These are phyloP conservation scores for Beroe ovata DNA, from an alignment of 37 sponge, comb jelly and placozoan species.

Conservation along the genomic window DNA sequence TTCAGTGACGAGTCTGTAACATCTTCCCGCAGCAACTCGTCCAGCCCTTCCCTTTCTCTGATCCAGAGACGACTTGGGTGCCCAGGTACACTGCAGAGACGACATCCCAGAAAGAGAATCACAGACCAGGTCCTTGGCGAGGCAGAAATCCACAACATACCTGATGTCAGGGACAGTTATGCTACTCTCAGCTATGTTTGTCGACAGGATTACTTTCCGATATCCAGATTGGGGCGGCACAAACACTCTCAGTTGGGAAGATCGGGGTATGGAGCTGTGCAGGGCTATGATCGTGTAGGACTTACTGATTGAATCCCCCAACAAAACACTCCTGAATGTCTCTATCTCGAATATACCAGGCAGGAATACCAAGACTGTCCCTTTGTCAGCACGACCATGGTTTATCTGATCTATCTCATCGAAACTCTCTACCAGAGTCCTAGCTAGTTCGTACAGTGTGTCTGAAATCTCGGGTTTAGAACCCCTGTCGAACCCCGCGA, in stretches of 20 bases:
- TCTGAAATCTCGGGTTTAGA: background rate
- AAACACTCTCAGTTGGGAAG: conserved; percentile 16
- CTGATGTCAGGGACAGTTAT: conserved; percentile 95
- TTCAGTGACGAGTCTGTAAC: conserved; percentile 81
- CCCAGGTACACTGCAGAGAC: conserved; percentile 78
- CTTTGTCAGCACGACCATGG: conserved; percentile 45
- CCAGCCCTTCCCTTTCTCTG: conserved; percentile 95
- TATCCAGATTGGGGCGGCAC: background rate
- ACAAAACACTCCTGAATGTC: conserved; percentile 70
- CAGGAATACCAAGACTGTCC: conserved; percentile 89
- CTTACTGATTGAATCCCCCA: conserved; percentile 6
- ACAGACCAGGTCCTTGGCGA: conserved; percentile 86
- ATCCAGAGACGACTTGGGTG: conserved; percentile 82
- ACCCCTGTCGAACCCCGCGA: background rate
- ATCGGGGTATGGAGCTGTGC: conserved; percentile 28
- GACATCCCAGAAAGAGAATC: conserved; percentile 80
- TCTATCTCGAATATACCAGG: conserved; percentile 90
- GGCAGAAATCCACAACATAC: conserved; percentile 97
- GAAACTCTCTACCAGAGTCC: conserved; percentile 6
- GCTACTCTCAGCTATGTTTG: conserved; percentile 97
- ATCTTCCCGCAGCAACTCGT: conserved; percentile 80
- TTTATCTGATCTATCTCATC: background rate
- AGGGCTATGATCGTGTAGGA: background rate
- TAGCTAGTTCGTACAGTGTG: background rate
- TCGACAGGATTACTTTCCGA: conserved; percentile 87